A percentile compares a stretch with the other conserved stretches of the same genome.
phyloP scores from a whole-genome alignment of 2,113 vertebrate genomes.

The Atlantisia rogersi region DNA sequence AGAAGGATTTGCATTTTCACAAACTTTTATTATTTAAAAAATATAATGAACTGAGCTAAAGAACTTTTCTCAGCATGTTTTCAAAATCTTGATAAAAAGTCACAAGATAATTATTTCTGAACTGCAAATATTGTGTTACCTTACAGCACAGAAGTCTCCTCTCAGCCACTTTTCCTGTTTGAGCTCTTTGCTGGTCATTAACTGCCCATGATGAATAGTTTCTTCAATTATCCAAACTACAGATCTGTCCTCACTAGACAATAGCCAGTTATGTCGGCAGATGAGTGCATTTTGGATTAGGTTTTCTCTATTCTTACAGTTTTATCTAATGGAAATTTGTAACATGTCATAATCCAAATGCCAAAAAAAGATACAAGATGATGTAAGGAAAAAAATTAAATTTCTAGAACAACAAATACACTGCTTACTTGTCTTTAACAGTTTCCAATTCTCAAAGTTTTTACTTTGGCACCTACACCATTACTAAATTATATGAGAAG shows the following conservation, averaged over 20 bases:
- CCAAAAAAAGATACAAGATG: not conserved
- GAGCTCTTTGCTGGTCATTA: not conserved
- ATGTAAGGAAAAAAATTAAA: not conserved
- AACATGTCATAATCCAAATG: not conserved
- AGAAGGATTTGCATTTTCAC: not conserved
- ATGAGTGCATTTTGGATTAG: not conserved
- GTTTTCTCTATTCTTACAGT: not conserved
- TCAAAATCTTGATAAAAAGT: not conserved
- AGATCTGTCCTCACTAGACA: slow-evolving; percentile 32
- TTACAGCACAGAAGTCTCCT: not conserved
- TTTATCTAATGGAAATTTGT: slow-evolving; percentile 20
- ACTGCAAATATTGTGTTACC: not conserved
- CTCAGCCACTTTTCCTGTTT: slow-evolving; percentile 14
- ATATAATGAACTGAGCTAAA: not conserved
- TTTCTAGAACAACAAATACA: not conserved
- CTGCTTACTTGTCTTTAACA: not conserved
- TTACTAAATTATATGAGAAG: not conserved
- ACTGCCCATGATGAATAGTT: not conserved
- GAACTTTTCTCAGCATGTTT: not conserved
- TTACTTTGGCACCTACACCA: not conserved
- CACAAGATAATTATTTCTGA: not conserved
- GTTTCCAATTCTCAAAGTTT: not conserved
- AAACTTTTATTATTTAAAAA: not conserved
- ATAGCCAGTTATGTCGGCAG: slow-evolving; percentile 26
- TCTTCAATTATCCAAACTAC: slow-evolving; percentile 28